Percentiles rank a stretch among this genome's conserved stretches.
Conservation (phyloP, 2,797 vertebrate genomes). For the Chiropotes sagulatus region DNA sequence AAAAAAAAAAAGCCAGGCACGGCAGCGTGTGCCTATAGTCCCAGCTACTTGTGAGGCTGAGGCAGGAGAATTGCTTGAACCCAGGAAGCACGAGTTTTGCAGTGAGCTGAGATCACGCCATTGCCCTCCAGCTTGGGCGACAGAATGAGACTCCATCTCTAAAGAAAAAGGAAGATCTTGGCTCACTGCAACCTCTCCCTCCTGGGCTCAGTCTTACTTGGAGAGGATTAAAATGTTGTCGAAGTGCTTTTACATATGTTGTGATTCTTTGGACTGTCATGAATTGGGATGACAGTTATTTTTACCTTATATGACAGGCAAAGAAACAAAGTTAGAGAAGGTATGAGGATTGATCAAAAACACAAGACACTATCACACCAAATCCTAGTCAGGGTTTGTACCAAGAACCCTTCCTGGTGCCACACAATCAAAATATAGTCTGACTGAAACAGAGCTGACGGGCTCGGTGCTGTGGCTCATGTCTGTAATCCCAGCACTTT, state of each 20-base stretch:
- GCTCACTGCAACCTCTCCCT: not conserved
- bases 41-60: not conserved
- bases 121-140: not conserved
- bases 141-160: not conserved
- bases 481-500: not conserved
- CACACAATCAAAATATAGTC: not conserved
- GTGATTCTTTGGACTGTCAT: not conserved
- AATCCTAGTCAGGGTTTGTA: not conserved
- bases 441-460: not conserved
- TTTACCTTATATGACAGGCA: not conserved
- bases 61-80: not conserved
- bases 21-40: not conserved
- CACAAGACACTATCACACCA: not conserved
- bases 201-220: not conserved
- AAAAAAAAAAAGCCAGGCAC: not conserved
- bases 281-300: not conserved
- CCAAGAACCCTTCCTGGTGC: not conserved
- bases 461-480: not conserved
- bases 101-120: not conserved
- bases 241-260: not conserved
- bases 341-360: not conserved
- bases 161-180: not conserved
- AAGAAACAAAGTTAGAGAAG: not conserved
- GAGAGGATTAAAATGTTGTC: not conserved
- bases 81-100: fast-evolving